A percentile compares a stretch with the other conserved stretches of the same genome.
phyloP scores from a whole-genome alignment of 2,797 vertebrate species.

The Sphenopsis melanotis region DNA sequence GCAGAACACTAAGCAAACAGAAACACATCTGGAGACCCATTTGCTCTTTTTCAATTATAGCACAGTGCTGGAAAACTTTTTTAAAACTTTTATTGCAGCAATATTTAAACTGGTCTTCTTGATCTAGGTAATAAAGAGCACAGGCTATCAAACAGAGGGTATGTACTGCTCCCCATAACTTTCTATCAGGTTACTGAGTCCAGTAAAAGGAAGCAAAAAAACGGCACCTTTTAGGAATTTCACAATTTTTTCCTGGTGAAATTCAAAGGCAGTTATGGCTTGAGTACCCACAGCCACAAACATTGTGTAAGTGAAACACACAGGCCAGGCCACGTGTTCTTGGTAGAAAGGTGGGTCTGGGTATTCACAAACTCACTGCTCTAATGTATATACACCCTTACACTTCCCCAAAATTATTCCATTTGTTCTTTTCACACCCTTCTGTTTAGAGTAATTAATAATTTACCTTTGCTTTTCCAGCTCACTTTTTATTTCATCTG shows the following conservation, averaged over 20 bases:
- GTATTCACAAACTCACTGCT: neutral
- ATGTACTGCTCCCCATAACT: neutral
- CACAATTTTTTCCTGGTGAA: neutral
- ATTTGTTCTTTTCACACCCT: neutral
- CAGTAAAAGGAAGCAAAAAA: constrained; percentile 29
- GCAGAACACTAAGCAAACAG: neutral
- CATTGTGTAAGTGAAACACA: neutral
- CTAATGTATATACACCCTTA: neutral
- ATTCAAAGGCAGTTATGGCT: constrained; percentile 37
- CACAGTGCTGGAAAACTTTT: neutral
- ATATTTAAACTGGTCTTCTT: neutral
- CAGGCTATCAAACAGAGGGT: neutral
- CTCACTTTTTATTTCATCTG: constrained; percentile 97
- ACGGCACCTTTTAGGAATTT: neutral
- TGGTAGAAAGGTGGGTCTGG: neutral
- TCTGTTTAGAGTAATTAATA: neutral
- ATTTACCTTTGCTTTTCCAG: constrained; percentile 92
- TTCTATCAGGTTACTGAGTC: neutral
- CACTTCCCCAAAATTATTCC: neutral
- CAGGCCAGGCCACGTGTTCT: rapidly evolving
- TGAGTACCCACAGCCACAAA: neutral
- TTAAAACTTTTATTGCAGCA: neutral
- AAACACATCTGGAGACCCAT: neutral
- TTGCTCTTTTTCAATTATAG: neutral
- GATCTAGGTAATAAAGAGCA: neutral